phyloP scores from a whole-genome alignment of 2,888 invertebrate genomes.

The Dendrolimus houi region DNA sequence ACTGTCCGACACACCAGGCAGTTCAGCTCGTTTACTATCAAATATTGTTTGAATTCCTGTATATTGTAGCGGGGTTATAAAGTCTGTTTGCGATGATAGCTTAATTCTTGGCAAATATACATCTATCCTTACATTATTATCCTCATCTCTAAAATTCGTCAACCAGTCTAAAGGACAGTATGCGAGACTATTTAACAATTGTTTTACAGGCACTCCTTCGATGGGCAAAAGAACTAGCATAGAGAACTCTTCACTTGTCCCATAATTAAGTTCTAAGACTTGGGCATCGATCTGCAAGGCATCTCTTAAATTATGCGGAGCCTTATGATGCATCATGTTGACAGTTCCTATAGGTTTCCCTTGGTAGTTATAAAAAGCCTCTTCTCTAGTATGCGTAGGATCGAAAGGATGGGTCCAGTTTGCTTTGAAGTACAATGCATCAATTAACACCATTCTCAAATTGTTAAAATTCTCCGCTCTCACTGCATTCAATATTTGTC shows the following conservation, averaged over 20 bases:
- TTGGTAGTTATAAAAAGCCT: conserved; percentile 77
- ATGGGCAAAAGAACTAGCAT: conserved; percentile 81
- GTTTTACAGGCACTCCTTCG: conserved; percentile 65
- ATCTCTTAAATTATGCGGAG: conserved; percentile 71
- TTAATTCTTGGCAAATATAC: conserved; percentile 78
- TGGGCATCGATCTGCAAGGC: conserved; percentile 74
- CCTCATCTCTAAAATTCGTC: conserved; percentile 55
- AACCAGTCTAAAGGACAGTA: conserved; percentile 66
- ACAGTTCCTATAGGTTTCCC: conserved; percentile 73
- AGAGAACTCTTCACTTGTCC: conserved; percentile 74
- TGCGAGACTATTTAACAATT: conserved; percentile 68
- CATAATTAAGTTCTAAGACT: conserved; percentile 82
- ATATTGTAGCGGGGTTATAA: conserved; percentile 59
- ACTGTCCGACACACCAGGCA: conserved; percentile 76
- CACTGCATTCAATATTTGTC: conserved; percentile 80
- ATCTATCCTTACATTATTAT: conserved; percentile 66
- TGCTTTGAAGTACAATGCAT: conserved; percentile 83
- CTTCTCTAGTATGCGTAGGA: conserved; percentile 64
- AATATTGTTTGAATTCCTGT: conserved; percentile 82
- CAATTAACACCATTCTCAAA: conserved; percentile 77
- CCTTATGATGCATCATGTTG: conserved; percentile 85
- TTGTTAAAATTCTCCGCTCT: conserved; percentile 54
- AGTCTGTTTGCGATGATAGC: conserved; percentile 58
- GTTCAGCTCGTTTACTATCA: conserved; percentile 67
- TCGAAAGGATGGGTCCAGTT: conserved; percentile 83